phyloP scores from a whole-genome alignment of 92 coral and sea anemone genomes.

The Parazoanthus darwini region DNA sequence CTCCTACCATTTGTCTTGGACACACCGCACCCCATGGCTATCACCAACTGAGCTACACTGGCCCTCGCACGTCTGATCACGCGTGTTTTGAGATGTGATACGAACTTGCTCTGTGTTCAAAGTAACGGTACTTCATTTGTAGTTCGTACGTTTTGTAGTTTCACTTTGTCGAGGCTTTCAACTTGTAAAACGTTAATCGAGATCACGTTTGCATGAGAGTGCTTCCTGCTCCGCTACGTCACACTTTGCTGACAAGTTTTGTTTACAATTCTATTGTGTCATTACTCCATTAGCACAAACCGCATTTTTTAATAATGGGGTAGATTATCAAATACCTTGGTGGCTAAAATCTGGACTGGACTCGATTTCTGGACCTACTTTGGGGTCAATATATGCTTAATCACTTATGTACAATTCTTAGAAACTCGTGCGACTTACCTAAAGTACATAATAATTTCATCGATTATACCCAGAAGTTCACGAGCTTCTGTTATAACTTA shows the following conservation, averaged over 20 bases:
- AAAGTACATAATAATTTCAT: not conserved
- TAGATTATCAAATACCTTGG: not conserved
- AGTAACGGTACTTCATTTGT: not conserved
- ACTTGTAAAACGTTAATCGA: not conserved
- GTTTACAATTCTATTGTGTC: constrained; percentile 15
- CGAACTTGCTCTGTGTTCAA: not conserved
- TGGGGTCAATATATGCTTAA: not conserved
- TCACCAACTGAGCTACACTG: not conserved
- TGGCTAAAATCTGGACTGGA: not conserved
- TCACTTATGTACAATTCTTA: not conserved
- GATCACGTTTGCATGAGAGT: not conserved
- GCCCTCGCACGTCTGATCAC: not conserved
- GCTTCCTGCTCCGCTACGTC: constrained; percentile 19
- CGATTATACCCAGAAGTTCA: too few species aligned
- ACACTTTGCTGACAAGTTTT: constrained; percentile 9
- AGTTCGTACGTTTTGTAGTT: not conserved
- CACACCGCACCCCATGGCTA: constrained; percentile 34
- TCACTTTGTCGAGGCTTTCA: not conserved
- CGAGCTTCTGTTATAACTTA: too few species aligned
- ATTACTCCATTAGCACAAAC: constrained; percentile 23
- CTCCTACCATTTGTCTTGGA: constrained; percentile 28
- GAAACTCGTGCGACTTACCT: not conserved
- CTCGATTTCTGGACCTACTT: not conserved
- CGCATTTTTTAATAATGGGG: not conserved
- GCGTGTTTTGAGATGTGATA: not conserved